A percentile compares a stretch with the other conserved stretches of the same genome.
phyloP scores from a whole-genome alignment of 1,140 invertebrate species.

The Hyles vespertilio region DNA sequence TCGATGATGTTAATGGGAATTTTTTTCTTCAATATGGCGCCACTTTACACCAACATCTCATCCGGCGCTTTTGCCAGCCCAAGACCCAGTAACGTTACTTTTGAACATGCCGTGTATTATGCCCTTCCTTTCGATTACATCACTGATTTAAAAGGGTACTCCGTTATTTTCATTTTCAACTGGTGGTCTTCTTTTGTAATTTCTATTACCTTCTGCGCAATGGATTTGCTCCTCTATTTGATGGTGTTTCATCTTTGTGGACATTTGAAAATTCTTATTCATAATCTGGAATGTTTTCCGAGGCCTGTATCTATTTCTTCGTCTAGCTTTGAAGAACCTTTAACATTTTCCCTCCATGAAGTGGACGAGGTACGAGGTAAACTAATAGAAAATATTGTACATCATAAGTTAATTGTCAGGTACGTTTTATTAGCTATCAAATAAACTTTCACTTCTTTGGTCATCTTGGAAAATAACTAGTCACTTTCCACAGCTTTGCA shows the following conservation, averaged over 20 bases:
- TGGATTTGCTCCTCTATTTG: slow-evolving; percentile 23
- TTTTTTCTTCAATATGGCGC: slow-evolving; percentile 19
- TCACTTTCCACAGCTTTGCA: too few species aligned
- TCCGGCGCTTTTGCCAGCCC: slow-evolving; percentile 18
- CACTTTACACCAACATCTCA: slow-evolving; percentile 23
- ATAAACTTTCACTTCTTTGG: too few species aligned
- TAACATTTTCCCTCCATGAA: slow-evolving; percentile 3
- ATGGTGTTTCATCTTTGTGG: slow-evolving; percentile 32
- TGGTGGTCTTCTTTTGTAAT: slow-evolving; percentile 17
- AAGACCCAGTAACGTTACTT: slow-evolving; percentile 16
- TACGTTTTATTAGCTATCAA: slow-evolving; percentile 15
- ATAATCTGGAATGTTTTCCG: slow-evolving; percentile 24
- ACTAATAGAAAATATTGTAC: slow-evolving; percentile 15
- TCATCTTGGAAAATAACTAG: too few species aligned
- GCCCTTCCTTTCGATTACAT: slow-evolving; percentile 27
- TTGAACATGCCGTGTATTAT: slow-evolving; percentile 26
- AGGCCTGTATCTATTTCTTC: too few species aligned
- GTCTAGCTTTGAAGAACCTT: neutral
- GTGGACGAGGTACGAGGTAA: slow-evolving; percentile 12
- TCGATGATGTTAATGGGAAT: slow-evolving; percentile 2
- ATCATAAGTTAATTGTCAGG: slow-evolving; percentile 23
- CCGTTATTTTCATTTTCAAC: slow-evolving; percentile 22
- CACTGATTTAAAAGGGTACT: slow-evolving; percentile 18
- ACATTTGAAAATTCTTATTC: slow-evolving; percentile 24
- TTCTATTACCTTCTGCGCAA: slow-evolving; percentile 15